A percentile compares a stretch with the other conserved stretches of the same genome.
phyloP scores from a whole-genome alignment of 2,113 vertebrate genomes.

The Reinhardtius hippoglossoides region DNA sequence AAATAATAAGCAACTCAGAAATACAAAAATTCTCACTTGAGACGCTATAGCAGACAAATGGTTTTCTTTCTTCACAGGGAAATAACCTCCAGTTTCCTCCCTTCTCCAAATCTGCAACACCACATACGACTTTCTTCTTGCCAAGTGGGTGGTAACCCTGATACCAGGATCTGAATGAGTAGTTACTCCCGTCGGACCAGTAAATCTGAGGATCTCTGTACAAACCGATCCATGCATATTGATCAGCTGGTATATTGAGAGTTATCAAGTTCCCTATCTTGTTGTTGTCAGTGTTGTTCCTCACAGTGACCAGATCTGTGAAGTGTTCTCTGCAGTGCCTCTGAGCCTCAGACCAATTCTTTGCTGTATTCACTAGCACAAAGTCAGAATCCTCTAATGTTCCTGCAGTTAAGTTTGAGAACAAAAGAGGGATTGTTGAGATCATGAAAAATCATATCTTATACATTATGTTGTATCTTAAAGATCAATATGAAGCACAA shows the following conservation, averaged over 20 bases:
- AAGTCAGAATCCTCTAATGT: not conserved
- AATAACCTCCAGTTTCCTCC: not conserved
- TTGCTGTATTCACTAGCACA: rapidly evolving
- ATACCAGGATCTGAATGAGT: not conserved
- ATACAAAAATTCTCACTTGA: not conserved
- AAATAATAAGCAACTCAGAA: too few relatives aligned
- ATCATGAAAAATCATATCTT: not conserved
- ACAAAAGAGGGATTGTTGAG: not conserved
- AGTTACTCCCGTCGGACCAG: constrained; percentile 13
- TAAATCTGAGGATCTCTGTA: not conserved
- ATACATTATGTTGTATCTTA: not conserved
- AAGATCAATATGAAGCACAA: not conserved
- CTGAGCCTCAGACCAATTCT: constrained; percentile 1
- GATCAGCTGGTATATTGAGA: too few relatives aligned
- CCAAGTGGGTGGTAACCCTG: not conserved
- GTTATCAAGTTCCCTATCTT: rapidly evolving
- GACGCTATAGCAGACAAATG: constrained; percentile 28
- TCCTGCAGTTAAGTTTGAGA: constrained; percentile 3
- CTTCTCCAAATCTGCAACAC: not conserved
- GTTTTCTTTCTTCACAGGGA: not conserved
- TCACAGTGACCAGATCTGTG: constrained; percentile 16
- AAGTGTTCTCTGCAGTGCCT: not conserved
- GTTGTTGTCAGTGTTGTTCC: not conserved
- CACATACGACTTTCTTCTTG: not conserved
- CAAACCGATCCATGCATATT: constrained; percentile 27